Evolutionary conservation across 2,797 vertebrate genomes (phyloP), one percentile per base, ranked within the genome.

Genomic region (Valencia hispanica): DNA sequence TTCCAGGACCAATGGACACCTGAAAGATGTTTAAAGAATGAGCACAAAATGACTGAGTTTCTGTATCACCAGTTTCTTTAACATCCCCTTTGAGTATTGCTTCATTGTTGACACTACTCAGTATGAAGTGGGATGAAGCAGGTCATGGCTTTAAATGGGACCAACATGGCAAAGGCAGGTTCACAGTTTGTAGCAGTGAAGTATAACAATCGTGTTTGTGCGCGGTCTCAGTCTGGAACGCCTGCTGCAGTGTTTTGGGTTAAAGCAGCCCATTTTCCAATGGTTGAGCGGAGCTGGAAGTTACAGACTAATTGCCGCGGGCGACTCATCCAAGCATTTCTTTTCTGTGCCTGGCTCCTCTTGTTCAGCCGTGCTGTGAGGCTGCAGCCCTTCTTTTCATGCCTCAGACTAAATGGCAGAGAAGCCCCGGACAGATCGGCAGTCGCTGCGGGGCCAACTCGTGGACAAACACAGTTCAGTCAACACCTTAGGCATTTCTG

Each of bases 351-450:
- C 47, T 8, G 39, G 57, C 74, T 65, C 39, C 74, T 80, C 53
- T 48, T 79, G 71, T 51, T 82, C 61, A 69, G 73, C 61, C 61
- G 74, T 63, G 53, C 82, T 71, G 41, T 5, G 72, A 83, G 71
- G 47, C 73, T 80, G 50, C n/a, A 79, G 48, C 48, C 53, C 68
- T 73, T 74, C 61, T 57, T 25, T 76, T 68, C 30, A 57, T 65
- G 75, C 73, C 70, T 84, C 57, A 22, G 77, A 68, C 32, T 1
- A 78, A 82, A 77, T 80, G 68, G 66, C 79, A 80, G 51, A 61
- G 71, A 81, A 87, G 82, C 72, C 72, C 75, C 39, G 79, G 65
- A 79, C 75, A 82, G 75, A 85, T 86, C 85, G 75, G 57, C 69
- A 72, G 76, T 86, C 9, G 69, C 86, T 74, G 78, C 78, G 47